These are phyloP conservation scores for Quadriops clusia DNA, from an alignment of 2,888 invertebrate species.

Conservation along the genomic window DNA sequence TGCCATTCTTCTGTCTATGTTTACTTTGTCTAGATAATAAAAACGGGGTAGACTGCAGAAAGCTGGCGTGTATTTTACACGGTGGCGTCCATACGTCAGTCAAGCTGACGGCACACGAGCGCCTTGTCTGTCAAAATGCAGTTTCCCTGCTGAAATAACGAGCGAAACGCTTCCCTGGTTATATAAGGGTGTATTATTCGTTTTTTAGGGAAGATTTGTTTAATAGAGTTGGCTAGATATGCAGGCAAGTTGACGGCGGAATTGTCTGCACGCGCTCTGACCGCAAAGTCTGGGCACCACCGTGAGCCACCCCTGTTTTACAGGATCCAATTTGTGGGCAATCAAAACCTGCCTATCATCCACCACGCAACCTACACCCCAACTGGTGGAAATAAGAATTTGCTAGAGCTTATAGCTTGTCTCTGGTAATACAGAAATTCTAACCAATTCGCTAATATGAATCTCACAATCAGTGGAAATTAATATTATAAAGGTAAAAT, in stretches of 20 bases:
- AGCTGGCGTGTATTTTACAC: constrained; percentile 13
- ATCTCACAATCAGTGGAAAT: no score
- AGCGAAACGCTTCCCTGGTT: constrained; percentile 7
- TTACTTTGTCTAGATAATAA: constrained; percentile 6
- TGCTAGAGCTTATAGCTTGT: no score
- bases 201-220: constrained; percentile 13
- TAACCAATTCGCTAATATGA: no score
- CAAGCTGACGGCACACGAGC: constrained; percentile 19
- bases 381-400: no score
- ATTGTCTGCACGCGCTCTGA: constrained; percentile 21
- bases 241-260: constrained; percentile 16
- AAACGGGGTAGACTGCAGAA: constrained; percentile 13
- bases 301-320: constrained; percentile 17
- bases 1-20: no score
- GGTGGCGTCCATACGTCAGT: constrained; percentile 18
- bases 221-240: constrained; percentile 22
- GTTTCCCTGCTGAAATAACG: constrained; percentile 5
- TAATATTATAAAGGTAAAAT: no score
- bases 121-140: constrained; percentile 14
- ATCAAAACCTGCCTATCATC: constrained; percentile 31
- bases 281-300: constrained; percentile 20
- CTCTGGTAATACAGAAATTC: no score
- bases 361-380: constrained; percentile 23
- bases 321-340: constrained; percentile 29
- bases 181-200: constrained; percentile 6